Conservation (phyloP, 2,797 vertebrate genomes). For the Varecia variegata region DNA sequence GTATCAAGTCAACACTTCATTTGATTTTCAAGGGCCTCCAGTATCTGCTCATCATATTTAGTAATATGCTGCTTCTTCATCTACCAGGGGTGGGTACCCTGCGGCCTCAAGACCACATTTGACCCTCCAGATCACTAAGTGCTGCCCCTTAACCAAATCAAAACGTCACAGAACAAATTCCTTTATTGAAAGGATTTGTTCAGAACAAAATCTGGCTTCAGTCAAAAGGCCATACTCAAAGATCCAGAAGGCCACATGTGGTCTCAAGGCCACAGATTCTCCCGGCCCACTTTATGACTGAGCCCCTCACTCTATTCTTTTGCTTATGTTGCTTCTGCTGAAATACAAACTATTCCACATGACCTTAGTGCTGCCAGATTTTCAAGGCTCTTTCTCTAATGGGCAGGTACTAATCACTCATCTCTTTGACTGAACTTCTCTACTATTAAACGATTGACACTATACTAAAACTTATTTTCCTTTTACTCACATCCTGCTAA, state of each 20-base stretch:
- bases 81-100: neutral
- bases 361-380: neutral
- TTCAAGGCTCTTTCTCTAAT: neutral
- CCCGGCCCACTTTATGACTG: neutral
- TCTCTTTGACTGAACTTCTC: neutral
- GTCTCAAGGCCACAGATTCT: no score
- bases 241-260: no score
- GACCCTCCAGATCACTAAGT: no score
- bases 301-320: neutral
- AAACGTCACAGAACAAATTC: no score
- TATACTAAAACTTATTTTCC: neutral
- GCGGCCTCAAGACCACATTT: no score
- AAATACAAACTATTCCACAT: neutral
- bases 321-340: neutral
- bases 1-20: neutral
- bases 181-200: no score
- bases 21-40: neutral
- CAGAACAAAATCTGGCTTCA: no score
- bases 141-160: no score
- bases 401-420: neutral
- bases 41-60: neutral
- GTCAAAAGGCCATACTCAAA: no score
- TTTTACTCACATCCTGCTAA: neutral
- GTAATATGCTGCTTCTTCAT: neutral
- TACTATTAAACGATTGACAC: neutral